Conservation (phyloP, 2,797 vertebrate genomes). For the Taeniopygia guttata region DNA sequence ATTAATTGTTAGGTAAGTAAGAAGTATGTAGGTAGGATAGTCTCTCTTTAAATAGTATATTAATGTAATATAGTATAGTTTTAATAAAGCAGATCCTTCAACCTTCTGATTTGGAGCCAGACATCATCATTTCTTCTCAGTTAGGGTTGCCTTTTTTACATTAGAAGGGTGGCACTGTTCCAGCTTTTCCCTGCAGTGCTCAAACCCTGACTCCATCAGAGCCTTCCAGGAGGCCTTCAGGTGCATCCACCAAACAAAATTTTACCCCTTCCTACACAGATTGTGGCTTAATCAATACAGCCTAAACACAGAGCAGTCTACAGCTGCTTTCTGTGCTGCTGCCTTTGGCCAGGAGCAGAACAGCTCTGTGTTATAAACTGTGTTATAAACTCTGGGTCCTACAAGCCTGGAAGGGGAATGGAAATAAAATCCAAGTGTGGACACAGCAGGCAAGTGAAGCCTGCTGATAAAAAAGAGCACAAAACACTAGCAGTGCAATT, state of each 20-base stretch:
- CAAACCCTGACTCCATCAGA: neutral
- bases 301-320: neutral
- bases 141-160: too few relatives aligned
- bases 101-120: too few relatives aligned
- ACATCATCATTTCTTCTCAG: too few relatives aligned
- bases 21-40: too few relatives aligned
- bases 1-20: too few relatives aligned
- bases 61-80: too few relatives aligned
- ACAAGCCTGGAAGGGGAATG: neutral
- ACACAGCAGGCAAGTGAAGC: neutral
- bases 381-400: neutral
- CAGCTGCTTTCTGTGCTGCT: neutral
- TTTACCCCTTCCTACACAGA: neutral
- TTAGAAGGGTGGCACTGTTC: neutral
- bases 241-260: fast-evolving
- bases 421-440: neutral
- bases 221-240: neutral
- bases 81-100: too few relatives aligned
- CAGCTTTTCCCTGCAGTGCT: neutral
- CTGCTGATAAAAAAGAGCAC: neutral
- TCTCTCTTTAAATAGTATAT: too few relatives aligned
- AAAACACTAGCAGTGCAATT: neutral
- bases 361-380: neutral
- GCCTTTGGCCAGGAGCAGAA: neutral
- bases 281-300: neutral